phyloP scores from a whole-genome alignment of 2,797 vertebrate genomes.

The Peromyscus nudipes region DNA sequence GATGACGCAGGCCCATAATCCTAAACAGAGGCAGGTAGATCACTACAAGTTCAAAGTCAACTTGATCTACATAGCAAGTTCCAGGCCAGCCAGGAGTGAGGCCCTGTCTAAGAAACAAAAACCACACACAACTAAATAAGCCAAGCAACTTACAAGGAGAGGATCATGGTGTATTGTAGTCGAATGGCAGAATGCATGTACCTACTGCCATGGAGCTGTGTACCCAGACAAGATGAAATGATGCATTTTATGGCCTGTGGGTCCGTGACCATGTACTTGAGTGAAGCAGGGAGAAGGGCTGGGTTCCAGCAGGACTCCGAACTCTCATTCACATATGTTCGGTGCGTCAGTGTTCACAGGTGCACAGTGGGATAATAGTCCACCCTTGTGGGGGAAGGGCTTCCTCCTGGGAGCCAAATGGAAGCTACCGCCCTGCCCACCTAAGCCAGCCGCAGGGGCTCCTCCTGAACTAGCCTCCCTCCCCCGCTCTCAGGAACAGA shows the following conservation, averaged over 20 bases:
- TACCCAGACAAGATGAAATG: neutral
- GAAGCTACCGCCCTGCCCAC: neutral
- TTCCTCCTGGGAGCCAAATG: neutral
- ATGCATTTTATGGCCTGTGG: neutral
- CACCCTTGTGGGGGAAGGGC: neutral
- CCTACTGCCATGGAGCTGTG: neutral
- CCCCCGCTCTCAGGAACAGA: neutral
- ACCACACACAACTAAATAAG: neutral
- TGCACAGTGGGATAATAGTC: rapidly evolving
- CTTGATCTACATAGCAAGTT: neutral
- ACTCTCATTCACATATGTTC: neutral
- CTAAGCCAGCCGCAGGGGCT: neutral
- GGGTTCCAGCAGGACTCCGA: neutral
- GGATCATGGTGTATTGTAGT: too few relatives aligned
- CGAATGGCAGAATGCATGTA: neutral
- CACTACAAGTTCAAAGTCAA: neutral
- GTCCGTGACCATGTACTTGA: neutral
- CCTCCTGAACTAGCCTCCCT: neutral
- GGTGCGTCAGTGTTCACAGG: neutral
- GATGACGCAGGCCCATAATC: neutral
- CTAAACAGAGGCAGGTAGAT: neutral
- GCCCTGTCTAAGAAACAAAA: neutral
- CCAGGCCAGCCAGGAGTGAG: neutral
- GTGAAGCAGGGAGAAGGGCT: neutral
- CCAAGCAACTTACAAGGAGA: neutral